Evolutionary conservation across 2,797 vertebrate species (phyloP).

Genomic region (Okamejei kenojei): DNA sequence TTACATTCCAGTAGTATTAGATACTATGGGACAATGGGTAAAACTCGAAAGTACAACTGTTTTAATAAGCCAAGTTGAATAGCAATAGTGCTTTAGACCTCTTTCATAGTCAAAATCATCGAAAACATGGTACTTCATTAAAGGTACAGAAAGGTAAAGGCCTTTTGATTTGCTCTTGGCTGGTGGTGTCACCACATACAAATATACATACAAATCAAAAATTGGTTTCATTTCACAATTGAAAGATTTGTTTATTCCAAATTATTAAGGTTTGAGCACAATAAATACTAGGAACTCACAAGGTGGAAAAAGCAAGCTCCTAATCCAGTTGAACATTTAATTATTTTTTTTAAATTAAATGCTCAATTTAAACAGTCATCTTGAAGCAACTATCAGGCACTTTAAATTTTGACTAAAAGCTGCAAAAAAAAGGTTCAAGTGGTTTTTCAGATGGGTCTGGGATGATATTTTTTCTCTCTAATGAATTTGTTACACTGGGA

Average conservation of each 20-base stretch:
- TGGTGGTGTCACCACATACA: conserved; percentile 20
- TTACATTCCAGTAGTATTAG: conserved; percentile 38
- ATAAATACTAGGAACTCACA: conserved; percentile 48
- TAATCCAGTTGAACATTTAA: conserved; percentile 87
- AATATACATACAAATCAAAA: background rate
- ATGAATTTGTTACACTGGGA: conserved; percentile 47
- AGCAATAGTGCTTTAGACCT: conserved; percentile 37
- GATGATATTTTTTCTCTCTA: background rate
- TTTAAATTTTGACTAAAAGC: conserved; percentile 75
- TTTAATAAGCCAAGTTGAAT: conserved; percentile 29
- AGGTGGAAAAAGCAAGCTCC: conserved; percentile 80
- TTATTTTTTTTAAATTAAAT: conserved; percentile 60
- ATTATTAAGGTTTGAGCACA: conserved; percentile 23
- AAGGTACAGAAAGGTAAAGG: conserved; percentile 32
- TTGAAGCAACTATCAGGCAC: conserved; percentile 96
- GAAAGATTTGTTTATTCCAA: conserved; percentile 25
- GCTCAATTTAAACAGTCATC: conserved; percentile 76
- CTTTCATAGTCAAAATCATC: conserved; percentile 26
- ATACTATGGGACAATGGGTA: conserved; percentile 38
- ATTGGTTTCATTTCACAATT: conserved; percentile 31
- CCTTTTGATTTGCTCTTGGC: conserved; percentile 33
- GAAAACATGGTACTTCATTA: conserved; percentile 24
- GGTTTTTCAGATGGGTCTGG: conserved; percentile 56
- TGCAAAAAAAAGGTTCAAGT: conserved; percentile 59
- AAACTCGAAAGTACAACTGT: conserved; percentile 27